Base-by-base conservation (phyloP, 2,888 invertebrate genomes). In the Choristoneura rosaceana region DNA sequence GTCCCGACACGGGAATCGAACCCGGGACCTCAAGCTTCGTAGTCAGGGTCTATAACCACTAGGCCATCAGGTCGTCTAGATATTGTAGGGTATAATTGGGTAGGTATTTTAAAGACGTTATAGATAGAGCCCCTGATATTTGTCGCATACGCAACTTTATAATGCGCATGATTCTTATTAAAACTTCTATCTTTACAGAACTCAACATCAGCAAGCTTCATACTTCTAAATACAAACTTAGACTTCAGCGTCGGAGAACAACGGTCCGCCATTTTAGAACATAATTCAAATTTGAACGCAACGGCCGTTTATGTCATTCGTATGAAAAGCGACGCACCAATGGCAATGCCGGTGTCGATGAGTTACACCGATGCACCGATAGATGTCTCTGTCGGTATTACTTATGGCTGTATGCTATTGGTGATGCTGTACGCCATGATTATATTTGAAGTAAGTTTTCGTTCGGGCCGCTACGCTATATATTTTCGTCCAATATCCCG, bases 371-470 rank as follows among this genome's bases (percentile, higher is more conserved):
- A 96, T 0, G 87, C 95, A 25, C 96, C 97, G 0, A 93, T 97
- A 62, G 95, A 96, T 79, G 85, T 94, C 3, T 93, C 95, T 47
- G 94, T 95, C 66, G 98, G 98, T 0, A 96, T 97, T 4, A 88
- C 96, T 0, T 97, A 96, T 78, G 97, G 0, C 94, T 98, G 14
- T 98, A 98, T 82, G 86, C 96, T 2, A 88, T 98, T 25, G 25
- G 25, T 25, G 25, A 25, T 25, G 25, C 25, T 25, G 25, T 25
- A 25, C 25, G 25, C 2, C 25, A 25, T 25, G 12, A 97, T 98
- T 74, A 97, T 98, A 78, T 98, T 98, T 92, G 98, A 98, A 94
- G 97, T 98, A 82, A 90, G 90, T 82, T 25, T 25, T 25, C 25
- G 25, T 25, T 25, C 25, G 25, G 25, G 0, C 25, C 25, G 25